These are phyloP conservation scores for Holacanthus passer DNA, from an alignment of 2,113 vertebrate species.

Conservation along the genomic window DNA sequence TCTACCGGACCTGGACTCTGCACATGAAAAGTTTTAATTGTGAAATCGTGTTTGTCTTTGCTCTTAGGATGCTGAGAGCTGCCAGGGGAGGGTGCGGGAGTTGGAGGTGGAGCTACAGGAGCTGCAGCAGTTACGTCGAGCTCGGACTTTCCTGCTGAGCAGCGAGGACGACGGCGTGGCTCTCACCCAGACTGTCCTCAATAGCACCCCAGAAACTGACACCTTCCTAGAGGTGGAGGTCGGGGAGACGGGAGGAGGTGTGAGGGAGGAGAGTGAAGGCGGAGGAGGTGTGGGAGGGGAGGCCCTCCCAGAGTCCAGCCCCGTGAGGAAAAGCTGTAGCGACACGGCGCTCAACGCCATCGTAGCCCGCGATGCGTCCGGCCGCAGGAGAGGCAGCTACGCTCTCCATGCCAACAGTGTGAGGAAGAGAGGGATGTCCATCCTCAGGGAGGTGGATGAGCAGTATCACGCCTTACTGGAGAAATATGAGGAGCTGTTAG, in stretches of 20 bases:
- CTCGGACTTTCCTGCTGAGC: slow-evolving; percentile 90
- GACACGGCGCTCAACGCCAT: slow-evolving; percentile 96
- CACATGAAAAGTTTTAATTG: background rate
- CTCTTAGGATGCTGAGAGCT: slow-evolving; percentile 89
- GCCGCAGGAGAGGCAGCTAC: slow-evolving; percentile 91
- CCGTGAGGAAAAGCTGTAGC: slow-evolving; percentile 96
- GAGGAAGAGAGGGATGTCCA: slow-evolving; percentile 95
- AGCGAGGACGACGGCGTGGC: slow-evolving; percentile 89
- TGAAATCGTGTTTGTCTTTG: slow-evolving; percentile 6
- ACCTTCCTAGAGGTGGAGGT: slow-evolving; percentile 77
- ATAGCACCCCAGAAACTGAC: slow-evolving; percentile 90
- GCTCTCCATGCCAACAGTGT: slow-evolving; percentile 94
- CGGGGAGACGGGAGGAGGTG: slow-evolving; percentile 74
- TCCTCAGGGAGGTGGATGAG: slow-evolving; percentile 97
- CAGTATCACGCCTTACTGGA: slow-evolving; percentile 97
- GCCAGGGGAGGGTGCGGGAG: slow-evolving; percentile 92
- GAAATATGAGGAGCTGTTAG: slow-evolving; percentile 96
- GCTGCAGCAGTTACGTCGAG: slow-evolving; percentile 94
- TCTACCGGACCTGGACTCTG: too few relatives aligned
- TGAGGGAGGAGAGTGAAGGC: slow-evolving; percentile 80
- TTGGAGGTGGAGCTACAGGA: slow-evolving; percentile 95
- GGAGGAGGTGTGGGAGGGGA: slow-evolving; percentile 67
- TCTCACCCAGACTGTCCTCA: slow-evolving; percentile 90
- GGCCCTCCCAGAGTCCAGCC: slow-evolving; percentile 74
- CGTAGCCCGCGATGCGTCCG: slow-evolving; percentile 89